A percentile compares a stretch with the other conserved stretches of the same genome.
phyloP scores from a whole-genome alignment of 2,888 invertebrate species.

The Spisula subtruncata region DNA sequence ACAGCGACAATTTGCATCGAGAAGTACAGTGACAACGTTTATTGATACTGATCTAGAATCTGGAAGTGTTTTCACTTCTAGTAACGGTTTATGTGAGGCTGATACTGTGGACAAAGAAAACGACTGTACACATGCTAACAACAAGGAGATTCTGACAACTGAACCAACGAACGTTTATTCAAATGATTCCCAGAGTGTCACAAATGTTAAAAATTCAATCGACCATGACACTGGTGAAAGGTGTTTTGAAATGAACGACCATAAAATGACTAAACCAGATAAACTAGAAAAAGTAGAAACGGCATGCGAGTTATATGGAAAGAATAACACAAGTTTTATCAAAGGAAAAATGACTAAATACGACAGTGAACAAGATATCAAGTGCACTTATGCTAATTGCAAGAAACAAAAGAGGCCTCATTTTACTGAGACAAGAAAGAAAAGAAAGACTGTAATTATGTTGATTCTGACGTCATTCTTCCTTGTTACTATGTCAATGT shows the following conservation, averaged over 20 bases:
- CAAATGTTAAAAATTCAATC: not conserved
- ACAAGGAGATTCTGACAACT: not conserved
- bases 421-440: not conserved
- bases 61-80: not conserved
- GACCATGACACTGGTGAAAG: not conserved
- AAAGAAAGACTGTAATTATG: conserved; percentile 65
- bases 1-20: not conserved
- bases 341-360: not conserved
- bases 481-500: conserved; percentile 59
- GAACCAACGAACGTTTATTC: not conserved
- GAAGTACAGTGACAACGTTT: no score
- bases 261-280: not conserved
- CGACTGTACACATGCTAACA: not conserved
- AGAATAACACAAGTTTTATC: no score
- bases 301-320: no score
- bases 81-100: not conserved
- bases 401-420: not conserved
- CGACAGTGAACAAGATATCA: not conserved
- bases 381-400: not conserved
- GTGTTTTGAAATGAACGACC: not conserved
- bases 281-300: not conserved
- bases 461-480: conserved; percentile 61
- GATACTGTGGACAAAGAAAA: not conserved
- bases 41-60: not conserved
- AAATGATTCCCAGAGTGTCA: not conserved